Conservation (phyloP, 2,797 vertebrate genomes). For the Manis crassicaudata region DNA sequence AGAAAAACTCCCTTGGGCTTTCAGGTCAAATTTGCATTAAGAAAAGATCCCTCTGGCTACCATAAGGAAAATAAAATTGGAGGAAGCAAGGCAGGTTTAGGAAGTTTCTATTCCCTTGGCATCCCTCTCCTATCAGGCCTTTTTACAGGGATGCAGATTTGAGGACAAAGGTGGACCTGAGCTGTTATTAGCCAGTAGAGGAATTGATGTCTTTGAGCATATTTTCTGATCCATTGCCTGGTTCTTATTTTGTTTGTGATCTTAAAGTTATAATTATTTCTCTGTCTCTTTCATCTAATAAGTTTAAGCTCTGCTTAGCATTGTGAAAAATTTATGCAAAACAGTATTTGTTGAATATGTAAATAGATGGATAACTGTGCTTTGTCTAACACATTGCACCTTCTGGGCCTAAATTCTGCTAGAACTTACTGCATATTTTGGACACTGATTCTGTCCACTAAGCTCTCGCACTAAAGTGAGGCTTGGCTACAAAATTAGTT, state of each 20-base stretch:
- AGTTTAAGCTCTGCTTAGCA: not conserved
- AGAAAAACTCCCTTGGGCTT: not conserved
- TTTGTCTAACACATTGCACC: not conserved
- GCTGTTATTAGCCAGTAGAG: not conserved
- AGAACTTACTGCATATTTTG: not conserved
- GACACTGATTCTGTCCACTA: not conserved
- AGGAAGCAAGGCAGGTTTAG: not conserved
- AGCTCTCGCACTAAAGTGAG: not conserved
- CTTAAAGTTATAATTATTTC: not conserved
- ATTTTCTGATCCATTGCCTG: not conserved
- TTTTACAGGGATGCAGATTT: not conserved
- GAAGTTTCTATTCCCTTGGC: not conserved
- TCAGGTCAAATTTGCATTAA: not conserved
- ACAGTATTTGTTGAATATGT: not conserved
- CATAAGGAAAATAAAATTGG: not conserved
- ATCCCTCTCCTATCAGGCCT: accelerated
- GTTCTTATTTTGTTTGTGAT: not conserved
- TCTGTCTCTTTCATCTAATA: not conserved
- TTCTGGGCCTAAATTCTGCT: not conserved
- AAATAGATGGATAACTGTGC: not conserved
- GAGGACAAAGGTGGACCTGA: not conserved
- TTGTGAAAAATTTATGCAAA: not conserved
- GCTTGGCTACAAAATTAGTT: not conserved
- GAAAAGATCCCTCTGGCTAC: not conserved
- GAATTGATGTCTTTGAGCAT: not conserved